Evolutionary conservation across 2,888 invertebrate genomes (phyloP).

Genomic region (Coremacera marginata): DNA sequence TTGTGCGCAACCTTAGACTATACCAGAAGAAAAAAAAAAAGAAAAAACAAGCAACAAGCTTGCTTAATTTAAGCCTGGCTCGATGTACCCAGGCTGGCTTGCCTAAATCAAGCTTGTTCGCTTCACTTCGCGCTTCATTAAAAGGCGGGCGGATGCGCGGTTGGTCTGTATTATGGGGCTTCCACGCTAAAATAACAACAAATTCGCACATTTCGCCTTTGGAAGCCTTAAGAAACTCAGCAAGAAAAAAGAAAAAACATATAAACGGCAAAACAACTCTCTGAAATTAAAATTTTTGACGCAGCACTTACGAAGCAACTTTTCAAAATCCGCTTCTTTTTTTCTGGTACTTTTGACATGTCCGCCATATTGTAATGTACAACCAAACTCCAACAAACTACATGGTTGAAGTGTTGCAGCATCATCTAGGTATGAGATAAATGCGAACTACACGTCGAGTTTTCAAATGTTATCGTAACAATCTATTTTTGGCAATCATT

Average conservation of each 20-base stretch:
- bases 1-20: background rate
- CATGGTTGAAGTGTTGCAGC: background rate
- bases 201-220: constrained; percentile 57
- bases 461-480: no score
- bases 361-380: constrained; percentile 1
- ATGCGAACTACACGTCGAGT: background rate
- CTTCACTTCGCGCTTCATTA: constrained; percentile 69
- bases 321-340: background rate
- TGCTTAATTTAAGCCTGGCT: background rate
- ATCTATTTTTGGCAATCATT: background rate
- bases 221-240: background rate
- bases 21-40: background rate
- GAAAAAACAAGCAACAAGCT: background rate
- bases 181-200: constrained; percentile 51
- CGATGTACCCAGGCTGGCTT: constrained; percentile 2
- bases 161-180: constrained; percentile 45
- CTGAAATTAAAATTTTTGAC: background rate
- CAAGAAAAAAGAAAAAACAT: background rate
- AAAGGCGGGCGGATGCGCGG: constrained; percentile 65
- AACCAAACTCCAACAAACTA: background rate
- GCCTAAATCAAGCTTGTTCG: constrained; percentile 53
- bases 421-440: background rate
- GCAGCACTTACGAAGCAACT: background rate
- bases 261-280: background rate
- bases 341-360: background rate